Evolutionary conservation across 2,113 vertebrate genomes (phyloP).

Genomic region (Laticauda laticaudata): DNA sequence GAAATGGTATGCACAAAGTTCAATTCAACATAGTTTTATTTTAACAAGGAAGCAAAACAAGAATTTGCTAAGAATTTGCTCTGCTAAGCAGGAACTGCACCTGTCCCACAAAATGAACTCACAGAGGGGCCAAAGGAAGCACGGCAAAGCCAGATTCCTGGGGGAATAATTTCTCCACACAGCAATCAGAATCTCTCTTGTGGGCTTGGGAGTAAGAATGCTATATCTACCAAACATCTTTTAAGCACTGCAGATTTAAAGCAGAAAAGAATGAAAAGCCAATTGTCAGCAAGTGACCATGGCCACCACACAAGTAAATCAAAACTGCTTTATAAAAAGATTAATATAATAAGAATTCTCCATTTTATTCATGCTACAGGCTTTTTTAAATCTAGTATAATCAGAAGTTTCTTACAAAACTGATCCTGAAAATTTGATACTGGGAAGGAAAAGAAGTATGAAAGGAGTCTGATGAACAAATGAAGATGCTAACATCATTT

Average conservation of each 20-base stretch:
- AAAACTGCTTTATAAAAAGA: conserved; percentile 76
- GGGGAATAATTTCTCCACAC: conserved; percentile 25
- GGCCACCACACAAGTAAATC: conserved; percentile 60
- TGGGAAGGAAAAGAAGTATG: conserved; percentile 44
- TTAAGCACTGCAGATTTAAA: conserved; percentile 48
- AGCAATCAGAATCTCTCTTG: conserved; percentile 43
- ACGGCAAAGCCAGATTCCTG: conserved; percentile 57
- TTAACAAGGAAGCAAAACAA: conserved; percentile 69
- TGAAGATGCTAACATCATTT: conserved; percentile 52
- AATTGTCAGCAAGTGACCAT: conserved; percentile 53
- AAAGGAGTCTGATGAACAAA: conserved; percentile 59
- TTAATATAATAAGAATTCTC: conserved; percentile 77
- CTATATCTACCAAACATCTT: conserved; percentile 34
- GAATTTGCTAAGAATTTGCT: conserved; percentile 40
- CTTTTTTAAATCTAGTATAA: conserved; percentile 66
- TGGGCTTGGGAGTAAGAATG: conserved; percentile 35
- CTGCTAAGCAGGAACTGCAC: conserved; percentile 72
- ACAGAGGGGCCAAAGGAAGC: conserved; percentile 59
- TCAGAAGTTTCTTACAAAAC: conserved; percentile 76
- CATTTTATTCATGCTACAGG: conserved; percentile 63
- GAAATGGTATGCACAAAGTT: conserved; percentile 59
- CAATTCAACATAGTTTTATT: conserved; percentile 75
- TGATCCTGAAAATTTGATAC: conserved; percentile 65
- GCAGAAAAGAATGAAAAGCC: conserved; percentile 38
- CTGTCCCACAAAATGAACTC: conserved; percentile 63